A percentile compares a stretch with the other conserved stretches of the same genome.
phyloP scores from a whole-genome alignment of 2,888 invertebrate genomes.

The Ophraella communa region DNA sequence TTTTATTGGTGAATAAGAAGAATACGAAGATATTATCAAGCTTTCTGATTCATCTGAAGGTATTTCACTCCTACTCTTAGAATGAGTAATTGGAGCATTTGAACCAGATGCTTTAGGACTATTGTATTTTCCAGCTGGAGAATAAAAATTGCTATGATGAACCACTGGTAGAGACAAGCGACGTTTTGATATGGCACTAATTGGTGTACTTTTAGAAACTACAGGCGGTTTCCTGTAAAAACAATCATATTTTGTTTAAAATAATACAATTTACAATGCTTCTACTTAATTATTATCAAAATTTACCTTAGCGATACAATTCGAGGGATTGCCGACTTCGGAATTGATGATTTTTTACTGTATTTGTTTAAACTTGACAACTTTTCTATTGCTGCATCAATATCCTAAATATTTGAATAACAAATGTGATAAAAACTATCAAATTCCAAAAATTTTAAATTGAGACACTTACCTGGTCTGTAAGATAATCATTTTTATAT shows the following conservation, averaged over 20 bases:
- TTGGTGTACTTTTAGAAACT: not conserved
- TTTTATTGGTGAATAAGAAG: slow-evolving; percentile 11
- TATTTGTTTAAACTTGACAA: slow-evolving; percentile 1
- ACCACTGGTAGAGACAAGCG: not conserved
- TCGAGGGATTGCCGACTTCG: not conserved
- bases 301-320: not conserved
- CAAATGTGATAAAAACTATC: not conserved
- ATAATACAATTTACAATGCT: too few species aligned
- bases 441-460: not conserved
- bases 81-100: not conserved
- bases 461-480: slow-evolving; percentile 12
- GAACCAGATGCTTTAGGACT: too few species aligned
- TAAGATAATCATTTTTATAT: slow-evolving; percentile 37
- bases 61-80: not conserved
- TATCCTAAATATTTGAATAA: not conserved
- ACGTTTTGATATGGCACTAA: not conserved
- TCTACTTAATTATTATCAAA: too few species aligned
- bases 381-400: not conserved
- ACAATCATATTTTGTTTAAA: not conserved
- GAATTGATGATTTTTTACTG: not conserved
- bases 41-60: slow-evolving; percentile 6
- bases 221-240: not conserved
- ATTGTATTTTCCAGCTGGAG: not conserved
- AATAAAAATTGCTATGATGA: not conserved
- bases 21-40: slow-evolving; percentile 15